Conservation (phyloP, 2,888 invertebrate genomes). For the Oasisia sp. region DNA sequence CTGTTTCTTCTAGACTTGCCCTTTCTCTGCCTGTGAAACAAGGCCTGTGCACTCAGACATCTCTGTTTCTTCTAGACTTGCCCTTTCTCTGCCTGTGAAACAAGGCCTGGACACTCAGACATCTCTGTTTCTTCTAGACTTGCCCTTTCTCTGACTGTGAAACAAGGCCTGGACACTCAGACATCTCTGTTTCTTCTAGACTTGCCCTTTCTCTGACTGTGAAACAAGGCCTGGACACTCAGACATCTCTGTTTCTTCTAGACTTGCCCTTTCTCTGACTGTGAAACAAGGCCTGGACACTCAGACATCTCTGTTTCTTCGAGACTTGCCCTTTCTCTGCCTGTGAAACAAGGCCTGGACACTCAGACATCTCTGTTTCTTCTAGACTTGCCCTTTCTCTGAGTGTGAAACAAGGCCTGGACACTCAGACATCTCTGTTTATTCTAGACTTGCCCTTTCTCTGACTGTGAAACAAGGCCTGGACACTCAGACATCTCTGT, state of each 20-base stretch:
- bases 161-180: background rate
- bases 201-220: background rate
- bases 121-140: background rate
- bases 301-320: background rate
- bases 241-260: background rate
- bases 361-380: background rate
- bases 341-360: background rate
- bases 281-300: background rate
- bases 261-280: background rate
- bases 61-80: background rate
- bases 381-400: background rate
- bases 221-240: background rate
- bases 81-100: background rate
- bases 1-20: background rate
- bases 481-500: background rate
- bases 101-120: background rate
- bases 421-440: background rate
- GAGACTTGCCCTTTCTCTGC: background rate
- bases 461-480: background rate
- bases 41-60: background rate
- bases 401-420: background rate
- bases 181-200: background rate
- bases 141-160: background rate
- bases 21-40: background rate
- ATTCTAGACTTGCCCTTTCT: background rate